A percentile compares a stretch with the other conserved stretches of the same genome.
Conservation (phyloP, 2,797 vertebrate species). For the Otus scops region DNA sequence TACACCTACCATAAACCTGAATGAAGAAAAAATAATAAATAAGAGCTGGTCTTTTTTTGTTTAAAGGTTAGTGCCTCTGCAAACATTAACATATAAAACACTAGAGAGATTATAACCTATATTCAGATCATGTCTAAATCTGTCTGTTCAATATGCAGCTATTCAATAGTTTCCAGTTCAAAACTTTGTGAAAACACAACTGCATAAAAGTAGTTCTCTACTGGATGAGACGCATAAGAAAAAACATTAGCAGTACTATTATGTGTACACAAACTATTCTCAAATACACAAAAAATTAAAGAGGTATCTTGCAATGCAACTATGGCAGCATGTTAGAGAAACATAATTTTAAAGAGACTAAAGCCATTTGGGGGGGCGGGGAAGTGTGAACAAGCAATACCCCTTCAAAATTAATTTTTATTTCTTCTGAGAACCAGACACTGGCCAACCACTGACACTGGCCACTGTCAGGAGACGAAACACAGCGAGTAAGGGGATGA, state of each 20-base stretch:
- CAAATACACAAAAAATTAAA: neutral
- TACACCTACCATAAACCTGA: neutral
- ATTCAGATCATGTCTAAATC: neutral
- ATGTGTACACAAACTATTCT: neutral
- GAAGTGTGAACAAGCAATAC: accelerated
- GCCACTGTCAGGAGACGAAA: neutral
- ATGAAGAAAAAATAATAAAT: neutral
- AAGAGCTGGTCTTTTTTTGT: neutral
- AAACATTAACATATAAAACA: neutral
- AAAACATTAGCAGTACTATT: neutral
- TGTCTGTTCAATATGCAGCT: neutral
- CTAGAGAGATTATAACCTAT: neutral
- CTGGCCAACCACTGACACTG: neutral
- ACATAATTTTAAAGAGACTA: neutral
- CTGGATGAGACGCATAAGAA: neutral
- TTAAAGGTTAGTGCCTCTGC: neutral
- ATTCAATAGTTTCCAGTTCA: neutral
- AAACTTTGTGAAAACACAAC: neutral
- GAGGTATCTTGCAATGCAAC: accelerated
- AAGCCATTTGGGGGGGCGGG: accelerated
- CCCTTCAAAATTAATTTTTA: neutral
- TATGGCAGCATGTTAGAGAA: neutral
- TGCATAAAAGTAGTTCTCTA: neutral
- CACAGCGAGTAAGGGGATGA: neutral
- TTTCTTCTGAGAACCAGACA: neutral